Conservation (phyloP, 1,140 invertebrate genomes). For the Maconellicoccus hirsutus region DNA sequence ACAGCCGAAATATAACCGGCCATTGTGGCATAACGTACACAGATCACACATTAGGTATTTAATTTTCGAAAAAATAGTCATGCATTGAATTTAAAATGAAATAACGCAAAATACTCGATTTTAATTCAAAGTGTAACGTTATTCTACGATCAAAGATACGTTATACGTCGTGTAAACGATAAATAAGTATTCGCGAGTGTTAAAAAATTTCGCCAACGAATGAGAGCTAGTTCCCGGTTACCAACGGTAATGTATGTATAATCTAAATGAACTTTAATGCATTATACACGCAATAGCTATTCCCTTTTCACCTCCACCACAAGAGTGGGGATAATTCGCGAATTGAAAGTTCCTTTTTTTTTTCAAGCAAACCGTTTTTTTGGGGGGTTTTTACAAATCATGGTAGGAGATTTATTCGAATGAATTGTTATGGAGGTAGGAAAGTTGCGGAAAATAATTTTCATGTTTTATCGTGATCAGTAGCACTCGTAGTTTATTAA, state of each 20-base stretch:
- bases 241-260: background rate
- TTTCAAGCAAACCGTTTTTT: background rate
- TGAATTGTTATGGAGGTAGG: background rate
- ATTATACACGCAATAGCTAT: background rate
- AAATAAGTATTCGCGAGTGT: background rate
- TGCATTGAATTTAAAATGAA: no score
- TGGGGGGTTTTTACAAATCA: background rate
- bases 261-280: background rate
- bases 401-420: background rate
- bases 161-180: background rate
- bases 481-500: no score
- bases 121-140: no score
- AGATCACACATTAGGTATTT: no score
- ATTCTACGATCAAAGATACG: no score
- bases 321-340: background rate
- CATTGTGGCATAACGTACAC: background rate
- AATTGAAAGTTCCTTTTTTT: background rate
- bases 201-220: background rate
- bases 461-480: no score
- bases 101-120: no score
- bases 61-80: no score
- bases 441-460: no score
- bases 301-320: background rate
- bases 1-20: background rate
- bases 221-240: background rate